Base-by-base conservation (phyloP, 2,888 invertebrate species). In the Caenorhabditis afra region DNA sequence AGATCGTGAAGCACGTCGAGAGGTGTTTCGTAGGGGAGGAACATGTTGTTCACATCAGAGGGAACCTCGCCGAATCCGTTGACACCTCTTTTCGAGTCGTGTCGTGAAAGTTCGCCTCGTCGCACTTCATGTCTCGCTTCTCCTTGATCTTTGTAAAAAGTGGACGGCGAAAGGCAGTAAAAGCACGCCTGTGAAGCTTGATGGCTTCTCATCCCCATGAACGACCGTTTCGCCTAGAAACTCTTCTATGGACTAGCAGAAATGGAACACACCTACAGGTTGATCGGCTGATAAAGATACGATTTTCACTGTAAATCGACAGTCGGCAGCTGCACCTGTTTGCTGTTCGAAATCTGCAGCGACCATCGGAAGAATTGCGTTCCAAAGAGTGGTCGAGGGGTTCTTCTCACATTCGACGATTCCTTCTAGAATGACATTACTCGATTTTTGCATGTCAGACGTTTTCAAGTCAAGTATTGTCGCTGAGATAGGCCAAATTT, bases 1-100 rank as follows among this genome's bases (percentile, higher is more conserved):
- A 50, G 14, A 20, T 41, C 37, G 52, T 64, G 64, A 3, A 64
- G 22, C 1, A 64, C 1, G 14, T 64, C 64, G 7, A 64, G n/a
- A 12, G 52, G 49, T 1, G 52, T 52, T 22, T 64, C 39, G 14
- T n/a, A 18, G 52, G 8, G 52, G 64, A 4, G 41, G 14, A 20
- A 64, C 10, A 22, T 5, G 11, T 8, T 37, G 22, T 10, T 52
- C 4, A 18, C 39, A 11, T 1, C 20, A 11, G 64, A 35, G 11
- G n/a, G n/a, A 16, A 20, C 20, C 7, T 12, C 11, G 2, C 35
- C 29, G 23, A 64, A 64, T 39, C 64, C 64, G 37, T 52, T 52
- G 1, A 16, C 2, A 39, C 50, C 49, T 2, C 5, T 1, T 58
- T 8, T 14, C 16, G 58, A 58, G 20, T 58, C 58, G 3, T 44